phyloP scores from a whole-genome alignment of 2,113 vertebrate species.

The Oncorhynchus tshawytscha region DNA sequence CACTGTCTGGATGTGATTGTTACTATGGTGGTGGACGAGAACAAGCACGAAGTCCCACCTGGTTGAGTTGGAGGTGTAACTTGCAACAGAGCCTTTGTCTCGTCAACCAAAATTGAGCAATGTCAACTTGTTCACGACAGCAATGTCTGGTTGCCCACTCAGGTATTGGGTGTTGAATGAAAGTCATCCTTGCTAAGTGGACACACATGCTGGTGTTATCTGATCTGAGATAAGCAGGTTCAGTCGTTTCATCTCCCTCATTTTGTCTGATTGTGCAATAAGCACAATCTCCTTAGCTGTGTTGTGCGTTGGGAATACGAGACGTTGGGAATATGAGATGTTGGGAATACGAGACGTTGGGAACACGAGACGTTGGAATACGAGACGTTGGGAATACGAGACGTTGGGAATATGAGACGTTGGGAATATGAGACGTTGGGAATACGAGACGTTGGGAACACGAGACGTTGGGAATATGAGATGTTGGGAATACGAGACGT shows the following conservation, averaged over 20 bases:
- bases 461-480: too few species aligned
- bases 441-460: too few species aligned
- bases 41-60: constrained; percentile 26
- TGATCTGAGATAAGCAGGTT: background rate
- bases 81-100: background rate
- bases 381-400: background rate
- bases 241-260: background rate
- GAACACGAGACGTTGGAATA: too few species aligned
- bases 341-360: background rate
- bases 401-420: too few species aligned
- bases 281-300: too few species aligned
- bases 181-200: constrained; percentile 41
- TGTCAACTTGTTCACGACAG: too few species aligned
- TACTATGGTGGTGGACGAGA: constrained; percentile 16
- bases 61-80: too few species aligned
- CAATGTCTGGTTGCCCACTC: constrained; percentile 13
- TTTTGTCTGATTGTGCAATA: too few species aligned
- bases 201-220: background rate
- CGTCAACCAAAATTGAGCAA: too few species aligned
- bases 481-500: background rate
- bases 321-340: too few species aligned
- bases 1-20: constrained; percentile 19
- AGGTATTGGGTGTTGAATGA: constrained; percentile 32
- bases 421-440: too few species aligned
- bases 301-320: background rate